These are phyloP conservation scores for Diglossa cyanea DNA, from an alignment of 2,797 vertebrate species.

Conservation along the genomic window DNA sequence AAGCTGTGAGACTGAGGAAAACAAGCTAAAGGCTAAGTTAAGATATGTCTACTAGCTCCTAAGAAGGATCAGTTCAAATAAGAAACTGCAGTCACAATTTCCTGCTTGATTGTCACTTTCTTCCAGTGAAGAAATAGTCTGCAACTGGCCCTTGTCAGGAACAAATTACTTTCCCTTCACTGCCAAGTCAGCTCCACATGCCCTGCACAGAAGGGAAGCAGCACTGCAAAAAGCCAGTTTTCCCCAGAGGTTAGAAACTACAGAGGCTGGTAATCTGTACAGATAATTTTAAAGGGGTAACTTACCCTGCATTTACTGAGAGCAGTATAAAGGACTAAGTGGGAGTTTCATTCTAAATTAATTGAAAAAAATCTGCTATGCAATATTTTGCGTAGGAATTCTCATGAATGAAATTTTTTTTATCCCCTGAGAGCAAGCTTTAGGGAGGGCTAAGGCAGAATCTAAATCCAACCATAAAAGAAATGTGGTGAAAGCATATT, in stretches of 20 bases:
- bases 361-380: neutral
- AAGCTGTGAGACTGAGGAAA: conserved; percentile 3
- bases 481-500: neutral
- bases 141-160: conserved; percentile 65
- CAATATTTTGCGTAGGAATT: neutral
- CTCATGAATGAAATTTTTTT: neutral
- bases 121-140: conserved; percentile 66
- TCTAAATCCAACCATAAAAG: neutral
- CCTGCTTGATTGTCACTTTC: conserved; percentile 60
- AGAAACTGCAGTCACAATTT: conserved; percentile 40
- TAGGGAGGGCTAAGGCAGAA: neutral
- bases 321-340: neutral
- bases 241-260: conserved; percentile 18
- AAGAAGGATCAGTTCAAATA: conserved; percentile 56
- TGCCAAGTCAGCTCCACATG: conserved; percentile 35
- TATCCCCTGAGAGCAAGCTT: neutral
- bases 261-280: neutral
- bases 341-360: neutral
- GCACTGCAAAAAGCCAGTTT: conserved; percentile 21
- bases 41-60: conserved; percentile 39
- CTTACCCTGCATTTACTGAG: neutral
- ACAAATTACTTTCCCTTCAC: conserved; percentile 62
- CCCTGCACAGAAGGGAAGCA: conserved; percentile 5
- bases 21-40: conserved; percentile 50
- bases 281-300: neutral